These are phyloP conservation scores for Wiebesia pumilae DNA, from an alignment of 1,140 invertebrate species.

Conservation along the genomic window DNA sequence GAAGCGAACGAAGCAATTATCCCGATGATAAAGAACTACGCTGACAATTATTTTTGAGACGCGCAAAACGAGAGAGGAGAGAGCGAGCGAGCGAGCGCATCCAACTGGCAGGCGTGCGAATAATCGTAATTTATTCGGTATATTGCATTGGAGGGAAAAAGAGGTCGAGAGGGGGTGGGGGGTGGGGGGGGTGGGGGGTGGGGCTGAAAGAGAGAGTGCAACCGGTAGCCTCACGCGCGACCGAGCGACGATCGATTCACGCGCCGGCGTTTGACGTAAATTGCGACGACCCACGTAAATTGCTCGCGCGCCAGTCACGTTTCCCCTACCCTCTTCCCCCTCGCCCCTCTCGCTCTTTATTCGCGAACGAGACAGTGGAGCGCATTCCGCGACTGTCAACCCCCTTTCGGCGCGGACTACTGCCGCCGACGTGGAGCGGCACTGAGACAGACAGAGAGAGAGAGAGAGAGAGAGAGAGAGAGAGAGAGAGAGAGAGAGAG, in stretches of 20 bases:
- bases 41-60: conserved; percentile 51
- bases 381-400: conserved; percentile 57
- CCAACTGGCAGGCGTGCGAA: conserved; percentile 32
- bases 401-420: conserved; percentile 39
- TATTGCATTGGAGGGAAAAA: conserved; percentile 19
- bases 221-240: conserved; percentile 20
- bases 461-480: conserved; percentile 8
- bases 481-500: neutral
- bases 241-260: conserved; percentile 54
- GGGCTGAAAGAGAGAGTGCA: conserved; percentile 4
- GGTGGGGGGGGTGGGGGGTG: neutral
- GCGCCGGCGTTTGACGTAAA: conserved; percentile 71
- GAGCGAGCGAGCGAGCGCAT: neutral
- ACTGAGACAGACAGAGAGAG: neutral
- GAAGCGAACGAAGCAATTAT: conserved; percentile 34
- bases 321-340: neutral
- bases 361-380: conserved; percentile 44
- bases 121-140: conserved; percentile 58
- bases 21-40: conserved; percentile 43
- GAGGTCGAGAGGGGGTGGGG: neutral
- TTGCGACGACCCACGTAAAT: conserved; percentile 66
- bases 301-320: conserved; percentile 67
- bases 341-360: conserved; percentile 10
- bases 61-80: neutral
- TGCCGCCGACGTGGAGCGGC: neutral